Base-by-base conservation (phyloP, 2,797 vertebrate species). In the Enteromius viviparus region DNA sequence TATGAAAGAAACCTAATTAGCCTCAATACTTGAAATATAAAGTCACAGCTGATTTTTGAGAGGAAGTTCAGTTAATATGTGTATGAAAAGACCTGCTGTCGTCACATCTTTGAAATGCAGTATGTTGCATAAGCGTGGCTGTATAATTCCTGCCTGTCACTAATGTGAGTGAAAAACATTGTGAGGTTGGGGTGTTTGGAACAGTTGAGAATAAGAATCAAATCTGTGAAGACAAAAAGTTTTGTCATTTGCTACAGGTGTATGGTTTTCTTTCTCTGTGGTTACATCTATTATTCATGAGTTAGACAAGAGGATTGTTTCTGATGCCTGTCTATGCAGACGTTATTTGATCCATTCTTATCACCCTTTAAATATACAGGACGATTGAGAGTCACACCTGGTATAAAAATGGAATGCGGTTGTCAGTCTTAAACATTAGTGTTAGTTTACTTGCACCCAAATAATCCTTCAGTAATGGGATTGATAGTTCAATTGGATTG, bases 171-270 rank as follows among this genome's bases (percentile, higher is more conserved):
- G 71, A 10, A 37, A 34, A 75, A 58, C 10, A 40, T 40, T 58
- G 51, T 58, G 21, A 40, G 26, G 7, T n/a, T 75, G 23, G 12
- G 6, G 49, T 21, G 49, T 72, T 26, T 26, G 4, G 6, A 75
- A 55, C 71, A 55, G 11, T 53, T 74, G 51, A 40, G 19, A 75
- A 37, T 58, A 53, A 51, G 47, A 53, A 40, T 75, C 53, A 55
- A 58, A 76, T 40, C 21, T 3, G 6, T 37, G 19, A 75, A 72
- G 26, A 21, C 26, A 21, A 9, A n/a, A 37, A 8, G 7, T 75
- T 21, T 55, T 74, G 9, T 55, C 32, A 51, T 72, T 51, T 75
- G 21, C 10, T 75, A 37, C 60, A 21, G 65, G 0, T 66, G 53
- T n/a, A 55, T 14, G 6, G 51, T 10, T 58, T 76, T 58, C 32